A percentile compares a stretch with the other conserved stretches of the same genome.
These are phyloP conservation scores for Centrocercus urophasianus DNA, from an alignment of 2,113 vertebrate genomes.

Conservation along the genomic window DNA sequence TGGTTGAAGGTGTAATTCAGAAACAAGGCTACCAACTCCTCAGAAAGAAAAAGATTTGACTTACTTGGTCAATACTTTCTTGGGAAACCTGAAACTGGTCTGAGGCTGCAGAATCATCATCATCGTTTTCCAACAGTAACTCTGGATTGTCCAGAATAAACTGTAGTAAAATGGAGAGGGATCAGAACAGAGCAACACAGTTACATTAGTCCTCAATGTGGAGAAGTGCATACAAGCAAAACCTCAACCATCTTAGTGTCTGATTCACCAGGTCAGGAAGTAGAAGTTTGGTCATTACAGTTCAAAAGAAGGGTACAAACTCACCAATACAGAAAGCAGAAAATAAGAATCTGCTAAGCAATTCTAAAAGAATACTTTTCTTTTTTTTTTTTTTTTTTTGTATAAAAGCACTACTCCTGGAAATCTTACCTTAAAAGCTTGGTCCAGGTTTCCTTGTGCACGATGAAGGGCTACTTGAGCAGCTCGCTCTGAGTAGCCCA, in stretches of 20 bases:
- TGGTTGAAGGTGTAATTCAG: neutral
- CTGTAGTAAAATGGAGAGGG: slow-evolving; percentile 33
- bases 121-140: slow-evolving; percentile 59
- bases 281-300: neutral
- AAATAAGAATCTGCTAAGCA: neutral
- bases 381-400: neutral
- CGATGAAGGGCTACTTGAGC: slow-evolving; percentile 84
- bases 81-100: slow-evolving; percentile 71
- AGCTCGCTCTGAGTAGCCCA: slow-evolving; percentile 86
- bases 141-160: slow-evolving; percentile 77
- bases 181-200: neutral
- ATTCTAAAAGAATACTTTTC: neutral
- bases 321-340: neutral
- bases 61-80: slow-evolving; percentile 79
- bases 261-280: neutral
- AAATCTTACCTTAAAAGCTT: slow-evolving; percentile 81
- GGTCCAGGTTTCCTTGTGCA: slow-evolving; percentile 82
- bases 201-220: rapidly evolving
- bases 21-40: neutral
- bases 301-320: neutral
- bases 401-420: neutral
- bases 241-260: neutral
- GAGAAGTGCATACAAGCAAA: neutral
- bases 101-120: slow-evolving; percentile 47
- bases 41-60: neutral